Evolutionary conservation across 2,888 invertebrate species (phyloP), one percentile per base, ranked within the genome.

Genomic region (Beris morrisii): DNA sequence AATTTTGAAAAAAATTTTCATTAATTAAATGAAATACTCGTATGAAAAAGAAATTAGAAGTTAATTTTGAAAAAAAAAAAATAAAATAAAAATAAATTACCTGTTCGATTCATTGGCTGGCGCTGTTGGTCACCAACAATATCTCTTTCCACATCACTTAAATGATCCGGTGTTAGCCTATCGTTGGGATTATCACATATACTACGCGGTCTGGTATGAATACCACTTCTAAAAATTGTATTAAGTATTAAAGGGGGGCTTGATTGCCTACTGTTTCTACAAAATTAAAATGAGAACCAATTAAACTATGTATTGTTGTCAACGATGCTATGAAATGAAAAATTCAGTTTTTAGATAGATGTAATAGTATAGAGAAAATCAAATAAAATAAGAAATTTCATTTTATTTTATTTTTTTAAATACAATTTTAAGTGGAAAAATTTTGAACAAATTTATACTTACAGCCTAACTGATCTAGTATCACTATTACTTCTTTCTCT

Each of bases 391-490:
- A 28, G 28, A 52, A 52, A 52, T 28, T 52, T 52, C 7, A 22
- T 22, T 52, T 22, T 22, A 28, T 13, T 48, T 22, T 22, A 22
- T 22, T 22, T 22, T 48, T 30, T 22, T 15, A 53, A 22, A 28
- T 28, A 53, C 48, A 48, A 48, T 55, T n/a, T 32, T 32, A 28
- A 2, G 9, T 52, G 48, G 5, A 54, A 12, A 54, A 12, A 31
- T 54, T 54, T 15, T 48, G 48, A 38, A 30, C 28, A 45, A 53
- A 15, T 22, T 30, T 7, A 69, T 73, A 75, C 75, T 75, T 72
- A 75, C 75, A 74, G 71, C 72, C 73, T 74, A 74, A 74, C 71
- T 71, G 75, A 75, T 73, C 75, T 74, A 74, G 75, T 73, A 72
- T 75, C 75, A 72, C 75, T 75, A 74, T 74, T 75, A 72, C 72